A percentile compares a stretch with the other conserved stretches of the same genome.
Evolutionary conservation across 2,888 invertebrate species (phyloP).

Genomic region (Brachyptera risi): DNA sequence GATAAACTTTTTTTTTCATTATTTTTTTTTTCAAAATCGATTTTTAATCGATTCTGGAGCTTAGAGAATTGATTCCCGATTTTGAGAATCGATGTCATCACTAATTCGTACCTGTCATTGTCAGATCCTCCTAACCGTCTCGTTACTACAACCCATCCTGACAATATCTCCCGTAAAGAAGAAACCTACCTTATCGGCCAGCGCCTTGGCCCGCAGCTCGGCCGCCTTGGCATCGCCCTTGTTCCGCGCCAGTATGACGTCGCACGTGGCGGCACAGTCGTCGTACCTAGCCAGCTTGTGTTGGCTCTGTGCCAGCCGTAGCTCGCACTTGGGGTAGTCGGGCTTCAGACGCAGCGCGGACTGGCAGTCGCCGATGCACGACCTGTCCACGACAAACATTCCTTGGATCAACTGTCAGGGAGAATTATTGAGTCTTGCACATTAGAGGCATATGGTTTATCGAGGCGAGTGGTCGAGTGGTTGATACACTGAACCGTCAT

Average conservation of each 20-base stretch:
- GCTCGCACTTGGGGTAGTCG: constrained; percentile 70
- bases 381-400: too few species aligned
- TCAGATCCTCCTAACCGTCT: neutral
- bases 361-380: constrained; percentile 75
- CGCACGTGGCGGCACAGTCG: constrained; percentile 68
- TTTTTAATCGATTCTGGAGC: too few species aligned
- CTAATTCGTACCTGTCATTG: too few species aligned
- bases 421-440: too few species aligned
- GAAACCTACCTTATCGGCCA: constrained; percentile 47
- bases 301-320: constrained; percentile 71
- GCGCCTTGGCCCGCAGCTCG: constrained; percentile 52
- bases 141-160: neutral
- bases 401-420: too few species aligned
- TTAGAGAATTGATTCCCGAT: too few species aligned
- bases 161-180: constrained; percentile 11
- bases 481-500: too few species aligned
- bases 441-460: too few species aligned
- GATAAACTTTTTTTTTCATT: too few species aligned
- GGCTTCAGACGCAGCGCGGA: constrained; percentile 70
- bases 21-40: too few species aligned
- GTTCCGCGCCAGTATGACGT: constrained; percentile 58
- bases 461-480: too few species aligned
- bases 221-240: constrained; percentile 53
- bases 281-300: constrained; percentile 62
- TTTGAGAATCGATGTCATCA: too few species aligned